Conservation (phyloP, 2,113 vertebrate species). For the Genyomyrus donnyi region DNA sequence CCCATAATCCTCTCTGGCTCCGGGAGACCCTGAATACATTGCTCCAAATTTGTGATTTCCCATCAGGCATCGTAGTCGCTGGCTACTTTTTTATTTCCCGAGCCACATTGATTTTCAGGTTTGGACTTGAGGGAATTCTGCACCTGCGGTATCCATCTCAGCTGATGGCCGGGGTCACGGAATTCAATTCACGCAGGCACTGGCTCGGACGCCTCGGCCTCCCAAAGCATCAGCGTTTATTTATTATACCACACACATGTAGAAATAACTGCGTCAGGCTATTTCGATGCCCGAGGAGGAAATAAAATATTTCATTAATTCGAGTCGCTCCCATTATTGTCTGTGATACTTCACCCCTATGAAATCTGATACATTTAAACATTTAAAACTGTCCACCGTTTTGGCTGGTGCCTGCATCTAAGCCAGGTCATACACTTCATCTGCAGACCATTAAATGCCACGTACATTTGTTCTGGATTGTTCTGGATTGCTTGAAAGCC, state of each 20-base stretch:
- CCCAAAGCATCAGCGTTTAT: background rate
- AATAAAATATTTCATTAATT: background rate
- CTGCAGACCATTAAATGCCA: background rate
- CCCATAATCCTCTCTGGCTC: background rate
- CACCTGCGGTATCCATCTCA: background rate
- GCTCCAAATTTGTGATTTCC: background rate
- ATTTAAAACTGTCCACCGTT: background rate
- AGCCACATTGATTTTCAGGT: background rate
- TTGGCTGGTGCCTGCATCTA: background rate
- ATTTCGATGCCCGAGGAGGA: background rate
- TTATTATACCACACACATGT: background rate
- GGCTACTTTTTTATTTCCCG: background rate
- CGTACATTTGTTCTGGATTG: background rate
- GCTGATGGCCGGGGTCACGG: background rate
- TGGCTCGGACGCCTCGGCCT: background rate
- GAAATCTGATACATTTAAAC: background rate
- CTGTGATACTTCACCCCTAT: background rate
- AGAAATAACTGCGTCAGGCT: background rate
- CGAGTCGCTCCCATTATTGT: background rate
- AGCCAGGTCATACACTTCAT: background rate
- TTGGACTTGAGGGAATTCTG: background rate
- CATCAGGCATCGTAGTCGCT: background rate
- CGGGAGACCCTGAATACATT: background rate
- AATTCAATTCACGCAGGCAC: constrained; percentile 3
- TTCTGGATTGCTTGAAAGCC: background rate